These are phyloP conservation scores for Scopus umbretta DNA, from an alignment of 2,113 vertebrate genomes.

Conservation along the genomic window DNA sequence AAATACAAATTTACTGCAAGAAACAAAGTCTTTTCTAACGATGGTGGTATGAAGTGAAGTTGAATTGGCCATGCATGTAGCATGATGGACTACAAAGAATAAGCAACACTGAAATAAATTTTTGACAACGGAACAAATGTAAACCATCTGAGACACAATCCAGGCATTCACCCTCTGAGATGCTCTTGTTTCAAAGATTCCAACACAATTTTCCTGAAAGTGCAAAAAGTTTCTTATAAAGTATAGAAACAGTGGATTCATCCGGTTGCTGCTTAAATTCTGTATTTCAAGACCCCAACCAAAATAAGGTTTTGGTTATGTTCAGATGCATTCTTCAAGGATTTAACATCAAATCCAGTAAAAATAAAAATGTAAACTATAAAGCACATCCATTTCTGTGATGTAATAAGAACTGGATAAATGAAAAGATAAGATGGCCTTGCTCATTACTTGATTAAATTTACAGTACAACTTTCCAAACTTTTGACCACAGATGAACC, in stretches of 20 bases:
- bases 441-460: not conserved
- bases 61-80: rapidly evolving
- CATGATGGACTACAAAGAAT: not conserved
- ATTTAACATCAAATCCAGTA: not conserved
- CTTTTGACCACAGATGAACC: not conserved
- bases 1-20: not conserved
- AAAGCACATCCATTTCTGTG: not conserved
- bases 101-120: not conserved
- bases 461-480: not conserved
- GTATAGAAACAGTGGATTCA: not conserved
- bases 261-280: not conserved
- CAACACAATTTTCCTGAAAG: not conserved
- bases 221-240: not conserved
- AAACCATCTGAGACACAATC: not conserved
- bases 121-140: not conserved
- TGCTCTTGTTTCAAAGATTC: not conserved
- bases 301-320: not conserved
- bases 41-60: not conserved
- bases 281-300: not conserved
- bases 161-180: not conserved
- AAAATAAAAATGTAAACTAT: not conserved
- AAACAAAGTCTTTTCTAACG: not conserved
- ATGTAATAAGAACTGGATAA: not conserved
- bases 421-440: not conserved
- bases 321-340: not conserved